These are phyloP conservation scores for Parotocinclus haroldoi DNA, from an alignment of 2,797 vertebrate genomes.

Conservation along the genomic window DNA sequence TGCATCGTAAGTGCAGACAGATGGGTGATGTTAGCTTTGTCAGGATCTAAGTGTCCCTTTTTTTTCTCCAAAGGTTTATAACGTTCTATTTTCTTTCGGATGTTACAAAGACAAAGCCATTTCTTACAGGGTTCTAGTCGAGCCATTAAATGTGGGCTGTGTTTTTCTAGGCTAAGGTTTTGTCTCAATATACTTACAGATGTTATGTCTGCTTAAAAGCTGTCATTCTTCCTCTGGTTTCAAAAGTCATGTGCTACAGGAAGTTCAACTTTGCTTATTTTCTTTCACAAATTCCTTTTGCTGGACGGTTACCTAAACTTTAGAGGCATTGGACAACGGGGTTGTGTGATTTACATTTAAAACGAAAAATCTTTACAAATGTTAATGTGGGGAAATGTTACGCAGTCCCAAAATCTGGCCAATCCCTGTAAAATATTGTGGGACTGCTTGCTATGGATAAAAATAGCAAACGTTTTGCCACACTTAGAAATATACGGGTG, in stretches of 20 bases:
- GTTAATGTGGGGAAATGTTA: no score
- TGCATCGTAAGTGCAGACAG: slow-evolving; percentile 55
- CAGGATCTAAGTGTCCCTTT: slow-evolving; percentile 37
- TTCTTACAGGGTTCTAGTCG: slow-evolving; percentile 12
- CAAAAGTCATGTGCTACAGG: slow-evolving; percentile 1
- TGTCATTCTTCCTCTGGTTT: slow-evolving; percentile 16
- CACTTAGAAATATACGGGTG: no score
- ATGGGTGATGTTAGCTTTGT: slow-evolving; percentile 53
- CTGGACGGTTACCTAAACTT: not conserved
- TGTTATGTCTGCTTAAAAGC: slow-evolving; percentile 25
- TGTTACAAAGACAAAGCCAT: slow-evolving; percentile 21
- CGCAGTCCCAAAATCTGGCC: no score
- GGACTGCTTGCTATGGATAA: no score
- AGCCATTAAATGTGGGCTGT: slow-evolving; percentile 19
- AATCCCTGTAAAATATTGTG: no score
- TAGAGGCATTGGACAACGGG: not conserved
- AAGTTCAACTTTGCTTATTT: slow-evolving; percentile 3
- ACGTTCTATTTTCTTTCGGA: slow-evolving; percentile 11
- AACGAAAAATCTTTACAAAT: no score
- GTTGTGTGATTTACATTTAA: not conserved
- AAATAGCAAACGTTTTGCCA: no score
- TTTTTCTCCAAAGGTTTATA: slow-evolving; percentile 35
- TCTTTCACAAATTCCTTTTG: slow-evolving; percentile 4
- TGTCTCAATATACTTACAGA: slow-evolving; percentile 4
- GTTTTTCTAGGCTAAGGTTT: slow-evolving; percentile 4